phyloP scores from a whole-genome alignment of 2,797 vertebrate genomes.

The Falco concolor region DNA sequence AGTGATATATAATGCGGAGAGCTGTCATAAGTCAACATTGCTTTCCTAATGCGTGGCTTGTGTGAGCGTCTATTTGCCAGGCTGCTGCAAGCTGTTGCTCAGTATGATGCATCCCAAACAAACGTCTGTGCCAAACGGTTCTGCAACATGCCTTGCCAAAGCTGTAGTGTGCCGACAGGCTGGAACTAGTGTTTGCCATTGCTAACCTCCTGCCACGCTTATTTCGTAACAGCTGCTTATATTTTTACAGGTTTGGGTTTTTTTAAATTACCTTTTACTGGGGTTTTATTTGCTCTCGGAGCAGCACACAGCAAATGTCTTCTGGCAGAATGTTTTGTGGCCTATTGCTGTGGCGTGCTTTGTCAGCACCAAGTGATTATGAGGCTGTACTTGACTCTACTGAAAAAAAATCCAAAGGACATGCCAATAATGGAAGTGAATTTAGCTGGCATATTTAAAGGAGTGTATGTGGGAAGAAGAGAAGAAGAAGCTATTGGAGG shows the following conservation, averaged over 20 bases:
- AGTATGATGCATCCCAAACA: background rate
- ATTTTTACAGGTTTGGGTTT: background rate
- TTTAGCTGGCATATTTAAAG: background rate
- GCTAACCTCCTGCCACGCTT: background rate
- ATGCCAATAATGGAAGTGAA: background rate
- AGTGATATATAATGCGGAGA: background rate
- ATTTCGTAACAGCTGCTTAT: background rate
- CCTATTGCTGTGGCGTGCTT: background rate
- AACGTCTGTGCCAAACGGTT: background rate
- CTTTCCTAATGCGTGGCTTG: background rate
- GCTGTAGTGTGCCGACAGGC: background rate
- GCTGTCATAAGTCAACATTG: too few species aligned
- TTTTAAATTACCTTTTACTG: background rate
- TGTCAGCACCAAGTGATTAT: background rate
- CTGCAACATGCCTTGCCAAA: too few species aligned
- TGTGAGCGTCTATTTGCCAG: background rate
- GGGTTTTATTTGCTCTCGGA: background rate
- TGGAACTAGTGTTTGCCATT: background rate
- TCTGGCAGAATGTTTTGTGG: background rate
- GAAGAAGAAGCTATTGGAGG: background rate
- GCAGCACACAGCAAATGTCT: background rate
- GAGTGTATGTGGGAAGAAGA: background rate
- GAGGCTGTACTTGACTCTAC: background rate
- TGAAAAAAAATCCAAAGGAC: background rate
- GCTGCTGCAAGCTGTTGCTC: background rate